Percentiles rank a stretch among this genome's conserved stretches.
phyloP scores from a whole-genome alignment of 2,113 vertebrate species.

The Atractosteus spatula region DNA sequence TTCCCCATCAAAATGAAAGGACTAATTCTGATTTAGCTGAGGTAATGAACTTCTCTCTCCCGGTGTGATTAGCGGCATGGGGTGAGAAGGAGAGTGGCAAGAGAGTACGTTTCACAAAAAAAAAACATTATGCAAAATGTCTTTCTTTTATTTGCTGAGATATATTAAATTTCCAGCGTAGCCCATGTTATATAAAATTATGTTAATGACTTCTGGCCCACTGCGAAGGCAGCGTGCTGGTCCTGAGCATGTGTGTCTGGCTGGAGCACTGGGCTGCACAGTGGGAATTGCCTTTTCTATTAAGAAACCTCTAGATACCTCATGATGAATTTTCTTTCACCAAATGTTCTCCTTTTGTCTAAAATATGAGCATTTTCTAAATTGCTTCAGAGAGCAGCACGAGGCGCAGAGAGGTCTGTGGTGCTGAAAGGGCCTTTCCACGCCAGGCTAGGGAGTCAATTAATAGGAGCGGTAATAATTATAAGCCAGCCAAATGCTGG shows the following conservation, averaged over 20 bases:
- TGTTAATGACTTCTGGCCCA: conserved; percentile 96
- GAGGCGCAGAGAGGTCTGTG: conserved; percentile 78
- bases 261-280: conserved; percentile 90
- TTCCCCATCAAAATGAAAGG: conserved; percentile 99
- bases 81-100: conserved; percentile 84
- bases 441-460: conserved; percentile 85
- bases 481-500: conserved; percentile 78
- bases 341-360: conserved; percentile 98
- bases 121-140: conserved; percentile 96
- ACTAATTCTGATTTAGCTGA: conserved; percentile 99
- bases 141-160: conserved; percentile 95
- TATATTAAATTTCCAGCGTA: conserved; percentile 98
- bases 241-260: conserved; percentile 96
- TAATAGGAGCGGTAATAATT: conserved; percentile 84
- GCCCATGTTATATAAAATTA: conserved; percentile 99
- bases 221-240: conserved; percentile 97
- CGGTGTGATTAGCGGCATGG: conserved; percentile 96
- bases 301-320: conserved; percentile 99
- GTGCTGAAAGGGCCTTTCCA: conserved; percentile 77
- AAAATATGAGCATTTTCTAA: conserved; percentile 98
- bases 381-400: conserved; percentile 95
- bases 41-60: conserved; percentile 99
- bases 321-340: conserved; percentile 99
- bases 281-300: conserved; percentile 99
- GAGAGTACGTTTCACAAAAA: conserved; percentile 58